Base-by-base conservation (phyloP, 2,797 vertebrate species). In the Macrochelys suwanniensis region DNA sequence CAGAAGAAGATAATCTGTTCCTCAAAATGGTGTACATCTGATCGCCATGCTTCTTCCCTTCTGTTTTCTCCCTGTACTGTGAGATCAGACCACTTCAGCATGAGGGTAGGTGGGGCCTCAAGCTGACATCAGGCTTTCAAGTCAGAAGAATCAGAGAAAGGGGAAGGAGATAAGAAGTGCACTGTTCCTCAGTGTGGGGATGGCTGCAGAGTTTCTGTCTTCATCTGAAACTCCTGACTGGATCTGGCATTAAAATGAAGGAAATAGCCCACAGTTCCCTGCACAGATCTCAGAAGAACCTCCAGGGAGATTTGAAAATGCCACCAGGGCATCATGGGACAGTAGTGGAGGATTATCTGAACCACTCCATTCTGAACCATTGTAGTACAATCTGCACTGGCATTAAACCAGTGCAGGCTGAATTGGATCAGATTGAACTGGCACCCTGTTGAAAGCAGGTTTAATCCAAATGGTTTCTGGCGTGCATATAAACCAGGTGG, bases 381-480 rank as follows among this genome's bases (percentile, higher is more conserved):
- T 94, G 61, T 77, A 65, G 82, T 91, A 92, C 93, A 89, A 92
- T 87, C 85, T 94, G 92, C 77, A 85, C 82, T 93, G 95, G 94
- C 80, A 9, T 94, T 91, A 89, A 91, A 87, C 90, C 92, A 96
- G 84, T 89, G 91, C 88, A 93, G 83, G 42, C 81, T 90, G 95
- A 84, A 59, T 80, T 59, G 80, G 81, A 89, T 95, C 95, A 93
- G 96, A 54, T 80, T 95, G 95, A 82, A 93, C 77, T 88, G 87
- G 82, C 89, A 91, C 0, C 0, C 94, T 59, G 87, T 28, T 96
- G 95, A 93, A 92, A 94, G 90, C 85, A 97, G 94, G 95, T 94
- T 91, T 95, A 94, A 86, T 96, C 77, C 93, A 95, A 87, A 87
- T 74, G 92, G 91, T 95, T 97, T 92, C 89, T 93, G 96, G 92